These are phyloP conservation scores for Danio kyathit DNA, from an alignment of 2,797 vertebrate species.

Conservation along the genomic window DNA sequence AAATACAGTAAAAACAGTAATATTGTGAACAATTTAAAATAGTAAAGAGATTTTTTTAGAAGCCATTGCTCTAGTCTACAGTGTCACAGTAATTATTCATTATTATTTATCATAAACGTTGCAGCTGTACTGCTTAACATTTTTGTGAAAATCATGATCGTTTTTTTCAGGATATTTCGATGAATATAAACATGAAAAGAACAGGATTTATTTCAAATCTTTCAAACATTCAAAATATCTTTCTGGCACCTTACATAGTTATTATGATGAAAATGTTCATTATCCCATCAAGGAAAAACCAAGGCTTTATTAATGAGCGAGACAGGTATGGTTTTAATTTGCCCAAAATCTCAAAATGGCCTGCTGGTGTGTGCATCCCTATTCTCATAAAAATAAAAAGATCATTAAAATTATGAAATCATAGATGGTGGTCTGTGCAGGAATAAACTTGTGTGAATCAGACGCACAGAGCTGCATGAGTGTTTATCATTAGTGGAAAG, in stretches of 20 bases:
- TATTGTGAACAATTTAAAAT: neutral
- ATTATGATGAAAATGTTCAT: no score
- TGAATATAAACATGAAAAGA: neutral
- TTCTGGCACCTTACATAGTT: no score
- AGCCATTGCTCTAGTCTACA: neutral
- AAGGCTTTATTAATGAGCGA: neutral
- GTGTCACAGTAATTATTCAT: neutral
- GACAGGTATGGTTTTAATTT: neutral
- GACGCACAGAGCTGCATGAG: neutral
- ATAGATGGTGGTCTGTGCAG: neutral
- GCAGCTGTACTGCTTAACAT: neutral
- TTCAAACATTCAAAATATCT: neutral
- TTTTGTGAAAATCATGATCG: neutral
- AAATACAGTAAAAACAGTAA: neutral
- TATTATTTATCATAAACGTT: neutral
- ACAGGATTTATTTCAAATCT: neutral
- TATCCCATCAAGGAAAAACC: neutral
- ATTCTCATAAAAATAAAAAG: neutral
- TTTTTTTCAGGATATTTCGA: neutral
- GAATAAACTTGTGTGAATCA: slow-evolving; percentile 20
- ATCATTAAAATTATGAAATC: neutral
- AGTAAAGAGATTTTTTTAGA: neutral
- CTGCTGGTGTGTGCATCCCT: neutral
- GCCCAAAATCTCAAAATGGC: neutral
- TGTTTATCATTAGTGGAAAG: neutral